Conservation (phyloP, 1,140 invertebrate genomes). For the Melanaphis sacchari region DNA sequence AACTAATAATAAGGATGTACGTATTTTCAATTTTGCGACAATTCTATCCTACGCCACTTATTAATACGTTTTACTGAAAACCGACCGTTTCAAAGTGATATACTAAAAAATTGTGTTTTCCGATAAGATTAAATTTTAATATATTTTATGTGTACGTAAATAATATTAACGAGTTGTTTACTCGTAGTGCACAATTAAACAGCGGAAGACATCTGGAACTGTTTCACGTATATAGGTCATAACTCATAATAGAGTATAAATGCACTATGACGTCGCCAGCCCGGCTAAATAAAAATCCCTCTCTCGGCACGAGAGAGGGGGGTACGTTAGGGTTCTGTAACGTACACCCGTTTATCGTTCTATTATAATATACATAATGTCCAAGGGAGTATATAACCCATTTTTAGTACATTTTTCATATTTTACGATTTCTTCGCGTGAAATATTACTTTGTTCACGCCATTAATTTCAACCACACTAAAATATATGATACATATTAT, state of each 20-base stretch:
- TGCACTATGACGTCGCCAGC: not conserved
- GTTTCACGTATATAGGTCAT: slow-evolving; percentile 6
- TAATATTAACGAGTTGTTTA: not conserved
- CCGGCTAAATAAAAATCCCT: not conserved
- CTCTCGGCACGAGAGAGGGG: too few relatives aligned
- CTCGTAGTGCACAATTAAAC: not conserved
- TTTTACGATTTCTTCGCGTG: not conserved
- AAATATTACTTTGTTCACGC: not conserved
- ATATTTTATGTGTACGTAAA: not conserved
- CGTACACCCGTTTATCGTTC: not conserved
- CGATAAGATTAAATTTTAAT: not conserved
- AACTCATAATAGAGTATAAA: not conserved
- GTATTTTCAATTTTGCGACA: not conserved
- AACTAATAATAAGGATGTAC: not conserved
- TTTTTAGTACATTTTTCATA: not conserved
- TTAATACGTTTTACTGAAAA: not conserved
- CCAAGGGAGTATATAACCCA: not conserved
- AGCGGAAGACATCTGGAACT: not conserved
- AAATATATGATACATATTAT: too few relatives aligned
- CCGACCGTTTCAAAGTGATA: not conserved
- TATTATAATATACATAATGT: not conserved
- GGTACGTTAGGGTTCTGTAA: too few relatives aligned
- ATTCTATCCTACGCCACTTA: not conserved
- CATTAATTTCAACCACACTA: too few relatives aligned
- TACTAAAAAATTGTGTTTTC: not conserved